Conservation (phyloP, 23 tunicate species). For the Clavelina lepadiformis region DNA sequence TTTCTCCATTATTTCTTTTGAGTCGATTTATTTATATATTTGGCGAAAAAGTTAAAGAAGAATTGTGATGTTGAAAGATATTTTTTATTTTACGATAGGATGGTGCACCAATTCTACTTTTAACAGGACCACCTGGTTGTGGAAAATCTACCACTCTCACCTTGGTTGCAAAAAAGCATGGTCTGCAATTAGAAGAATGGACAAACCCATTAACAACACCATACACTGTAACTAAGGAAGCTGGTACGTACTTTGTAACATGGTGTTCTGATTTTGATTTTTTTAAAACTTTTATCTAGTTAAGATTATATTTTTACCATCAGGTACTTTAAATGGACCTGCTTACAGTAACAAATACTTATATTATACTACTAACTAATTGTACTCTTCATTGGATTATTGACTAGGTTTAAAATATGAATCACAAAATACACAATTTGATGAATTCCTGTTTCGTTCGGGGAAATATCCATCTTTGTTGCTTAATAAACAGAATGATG, state of each 20-base stretch:
- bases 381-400: no score
- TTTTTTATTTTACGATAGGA: conserved; percentile 20
- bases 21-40: neutral
- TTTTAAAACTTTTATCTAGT: neutral
- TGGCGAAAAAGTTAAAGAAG: neutral
- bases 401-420: conserved; percentile 60
- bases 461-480: conserved; percentile 69
- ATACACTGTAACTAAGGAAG: conserved; percentile 38
- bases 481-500: neutral
- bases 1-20: neutral
- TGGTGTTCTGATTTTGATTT: neutral
- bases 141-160: conserved; percentile 72
- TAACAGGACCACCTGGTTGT: conserved; percentile 84
- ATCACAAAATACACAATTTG: conserved; percentile 35
- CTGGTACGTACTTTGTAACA: conserved; percentile 35
- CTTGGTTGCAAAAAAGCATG: conserved; percentile 50
- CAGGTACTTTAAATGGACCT: no score
- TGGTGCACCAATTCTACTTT: conserved; percentile 44
- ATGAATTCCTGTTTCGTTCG: conserved; percentile 76
- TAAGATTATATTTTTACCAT: neutral
- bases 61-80: neutral
- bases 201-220: conserved; percentile 62
- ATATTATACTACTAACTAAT: no score
- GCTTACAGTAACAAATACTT: no score
- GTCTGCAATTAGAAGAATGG: conserved; percentile 66